Evolutionary conservation across 2,888 invertebrate genomes (phyloP), one percentile per base, ranked within the genome.

Genomic region (Lissocephala sabroskyi): DNA sequence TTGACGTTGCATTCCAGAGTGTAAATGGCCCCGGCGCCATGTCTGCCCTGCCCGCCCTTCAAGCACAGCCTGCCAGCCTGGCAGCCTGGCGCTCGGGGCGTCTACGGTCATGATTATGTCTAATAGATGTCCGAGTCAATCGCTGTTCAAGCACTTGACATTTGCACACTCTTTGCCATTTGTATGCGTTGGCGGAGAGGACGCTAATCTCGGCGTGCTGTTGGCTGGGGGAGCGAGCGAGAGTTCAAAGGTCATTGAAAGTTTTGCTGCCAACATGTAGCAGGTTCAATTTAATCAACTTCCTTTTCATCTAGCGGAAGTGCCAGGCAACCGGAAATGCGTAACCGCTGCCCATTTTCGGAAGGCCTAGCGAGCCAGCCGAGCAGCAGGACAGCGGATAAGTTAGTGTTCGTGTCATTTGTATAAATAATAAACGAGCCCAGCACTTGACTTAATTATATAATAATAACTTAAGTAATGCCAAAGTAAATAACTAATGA

Each of bases 121-220:
- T 68, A 78, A 80, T 80, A 79, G 73, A 79, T 78, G 80, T 80
- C 78, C 73, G 66, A 78, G 76, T 80, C 79, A 79, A 78, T 78
- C 76, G 76, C 62, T 78, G 79, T 79, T 63, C 61, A 62, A 73
- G 51, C 63, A 63, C 66, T 66, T 79, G 78, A 80, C 79, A 78
- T 61, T 59, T 61, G 52, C 59, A 59, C 65, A 49, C 57, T n/a
- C n/a, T 45, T 55, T 47, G 40, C 39, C 23, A 23, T 23, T 23
- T 23, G 4, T 23, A 7, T 23, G 23, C 1, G 33, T 33, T 11
- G 10, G 35, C 14, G 2, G 3, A 7, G 4, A 7, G 23, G 4
- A 23, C 23, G 7, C 23, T 23, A 23, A 23, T 23, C 23, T 23
- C 4, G 4, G n/a, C n/a, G n/a, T n/a, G n/a, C n/a, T n/a, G n/a